Conservation (phyloP, 2,797 vertebrate species). For the Carcharodon carcharias region DNA sequence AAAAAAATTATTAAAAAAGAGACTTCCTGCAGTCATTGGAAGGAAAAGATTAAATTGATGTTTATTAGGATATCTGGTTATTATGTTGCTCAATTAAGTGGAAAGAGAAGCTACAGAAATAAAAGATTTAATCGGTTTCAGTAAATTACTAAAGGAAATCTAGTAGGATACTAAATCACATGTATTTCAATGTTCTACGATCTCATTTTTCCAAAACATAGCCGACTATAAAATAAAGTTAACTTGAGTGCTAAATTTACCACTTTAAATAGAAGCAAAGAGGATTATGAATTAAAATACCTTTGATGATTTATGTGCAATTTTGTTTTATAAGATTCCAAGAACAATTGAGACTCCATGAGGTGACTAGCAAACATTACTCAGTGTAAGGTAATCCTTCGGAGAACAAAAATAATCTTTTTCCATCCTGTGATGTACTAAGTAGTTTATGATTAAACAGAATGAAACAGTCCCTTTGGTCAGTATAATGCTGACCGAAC, state of each 20-base stretch:
- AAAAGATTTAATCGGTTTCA: not conserved
- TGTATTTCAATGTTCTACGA: not conserved
- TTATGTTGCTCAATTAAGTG: not conserved
- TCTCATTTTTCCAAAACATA: constrained; percentile 1
- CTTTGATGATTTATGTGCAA: not conserved
- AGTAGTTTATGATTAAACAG: not conserved
- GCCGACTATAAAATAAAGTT: not conserved
- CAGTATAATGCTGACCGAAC: not conserved
- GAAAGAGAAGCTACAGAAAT: not conserved
- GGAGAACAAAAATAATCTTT: not conserved
- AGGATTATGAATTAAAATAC: constrained; percentile 29
- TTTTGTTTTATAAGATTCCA: not conserved
- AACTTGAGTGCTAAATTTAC: not conserved
- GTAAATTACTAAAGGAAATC: not conserved
- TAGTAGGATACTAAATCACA: not conserved
- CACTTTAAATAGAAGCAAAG: not conserved
- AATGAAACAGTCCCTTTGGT: not conserved
- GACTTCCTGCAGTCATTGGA: not conserved
- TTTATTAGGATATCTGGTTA: not conserved
- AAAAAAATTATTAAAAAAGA: not conserved
- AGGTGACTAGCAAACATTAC: not conserved
- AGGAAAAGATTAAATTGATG: not conserved
- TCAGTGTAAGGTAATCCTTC: not conserved
- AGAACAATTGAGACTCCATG: not conserved
- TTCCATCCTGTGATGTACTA: not conserved